These are phyloP conservation scores for Ceyx melanurus DNA, from an alignment of 2,113 vertebrate genomes.

Conservation along the genomic window DNA sequence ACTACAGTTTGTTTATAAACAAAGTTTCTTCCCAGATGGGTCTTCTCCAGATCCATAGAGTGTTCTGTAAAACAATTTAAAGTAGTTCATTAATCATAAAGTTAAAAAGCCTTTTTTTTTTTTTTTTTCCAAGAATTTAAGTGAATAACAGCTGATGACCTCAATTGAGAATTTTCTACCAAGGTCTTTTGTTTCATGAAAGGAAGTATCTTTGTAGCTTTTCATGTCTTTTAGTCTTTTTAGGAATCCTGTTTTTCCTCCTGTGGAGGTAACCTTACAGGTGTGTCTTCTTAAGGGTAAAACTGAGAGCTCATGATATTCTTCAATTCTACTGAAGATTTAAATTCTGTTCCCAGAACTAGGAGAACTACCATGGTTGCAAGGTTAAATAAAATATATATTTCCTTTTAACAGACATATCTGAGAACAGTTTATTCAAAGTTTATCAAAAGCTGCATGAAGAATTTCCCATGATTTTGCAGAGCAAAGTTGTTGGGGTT, in stretches of 20 bases:
- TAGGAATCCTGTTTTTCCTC: neutral
- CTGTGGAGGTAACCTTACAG: neutral
- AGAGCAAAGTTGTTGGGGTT: neutral
- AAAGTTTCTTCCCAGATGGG: neutral
- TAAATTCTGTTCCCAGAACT: neutral
- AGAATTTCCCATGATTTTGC: conserved; percentile 12
- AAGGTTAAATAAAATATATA: conserved; percentile 16
- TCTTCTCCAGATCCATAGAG: neutral
- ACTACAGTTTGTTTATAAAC: neutral
- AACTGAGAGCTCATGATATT: neutral
- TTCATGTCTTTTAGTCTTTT: neutral
- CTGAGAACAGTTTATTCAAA: neutral
- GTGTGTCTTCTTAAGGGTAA: neutral
- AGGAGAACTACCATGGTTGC: neutral
- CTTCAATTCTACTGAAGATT: neutral
- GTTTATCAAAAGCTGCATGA: conserved; percentile 13
- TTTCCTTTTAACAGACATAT: neutral
- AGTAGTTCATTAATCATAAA: neutral
- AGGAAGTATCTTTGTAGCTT: neutral
- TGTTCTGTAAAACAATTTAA: neutral
- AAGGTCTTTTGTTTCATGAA: neutral
- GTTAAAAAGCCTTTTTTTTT: neutral
- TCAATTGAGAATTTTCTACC: neutral
- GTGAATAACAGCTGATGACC: neutral
- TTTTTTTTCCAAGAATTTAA: neutral